Conservation (phyloP, 1,140 invertebrate species). For the Drosophila ficusphila region DNA sequence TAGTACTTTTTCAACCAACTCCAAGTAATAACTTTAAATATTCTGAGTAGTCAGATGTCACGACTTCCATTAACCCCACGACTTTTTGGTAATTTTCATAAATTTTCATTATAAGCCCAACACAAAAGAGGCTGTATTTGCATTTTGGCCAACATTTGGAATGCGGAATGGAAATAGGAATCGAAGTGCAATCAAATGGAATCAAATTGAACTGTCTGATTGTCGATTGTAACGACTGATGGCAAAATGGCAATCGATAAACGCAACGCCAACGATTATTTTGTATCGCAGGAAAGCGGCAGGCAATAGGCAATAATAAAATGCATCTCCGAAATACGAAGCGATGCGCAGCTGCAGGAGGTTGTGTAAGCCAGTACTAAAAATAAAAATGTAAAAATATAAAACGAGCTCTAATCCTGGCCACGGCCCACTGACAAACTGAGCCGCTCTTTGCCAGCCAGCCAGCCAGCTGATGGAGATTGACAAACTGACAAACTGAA, state of each 20-base stretch:
- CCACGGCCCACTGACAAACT: slow-evolving; percentile 49
- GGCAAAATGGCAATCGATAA: slow-evolving; percentile 20
- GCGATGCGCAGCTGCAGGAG: slow-evolving; percentile 45
- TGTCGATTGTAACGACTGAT: slow-evolving; percentile 8
- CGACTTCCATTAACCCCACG: slow-evolving; percentile 8
- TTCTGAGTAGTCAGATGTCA: background rate
- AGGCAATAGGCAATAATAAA: background rate
- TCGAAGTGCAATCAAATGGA: background rate
- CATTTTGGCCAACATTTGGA: background rate
- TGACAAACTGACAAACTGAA: slow-evolving; percentile 45
- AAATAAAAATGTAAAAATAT: slow-evolving; percentile 2
- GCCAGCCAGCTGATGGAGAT: slow-evolving; percentile 27
- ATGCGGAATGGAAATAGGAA: slow-evolving; percentile 23
- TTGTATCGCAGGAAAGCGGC: slow-evolving; percentile 2
- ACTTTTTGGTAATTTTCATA: slow-evolving; percentile 1
- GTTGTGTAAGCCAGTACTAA: slow-evolving; percentile 31
- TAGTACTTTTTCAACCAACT: background rate
- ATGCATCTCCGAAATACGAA: slow-evolving; percentile 20
- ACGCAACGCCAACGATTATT: background rate
- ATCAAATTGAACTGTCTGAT: slow-evolving; percentile 1
- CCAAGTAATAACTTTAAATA: background rate
- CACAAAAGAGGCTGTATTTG: background rate
- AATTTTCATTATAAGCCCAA: background rate
- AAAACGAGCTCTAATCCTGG: slow-evolving; percentile 64
- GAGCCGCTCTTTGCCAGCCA: no score